These are phyloP conservation scores for Poecilia wingei DNA, from an alignment of 2,797 vertebrate species.

Conservation along the genomic window DNA sequence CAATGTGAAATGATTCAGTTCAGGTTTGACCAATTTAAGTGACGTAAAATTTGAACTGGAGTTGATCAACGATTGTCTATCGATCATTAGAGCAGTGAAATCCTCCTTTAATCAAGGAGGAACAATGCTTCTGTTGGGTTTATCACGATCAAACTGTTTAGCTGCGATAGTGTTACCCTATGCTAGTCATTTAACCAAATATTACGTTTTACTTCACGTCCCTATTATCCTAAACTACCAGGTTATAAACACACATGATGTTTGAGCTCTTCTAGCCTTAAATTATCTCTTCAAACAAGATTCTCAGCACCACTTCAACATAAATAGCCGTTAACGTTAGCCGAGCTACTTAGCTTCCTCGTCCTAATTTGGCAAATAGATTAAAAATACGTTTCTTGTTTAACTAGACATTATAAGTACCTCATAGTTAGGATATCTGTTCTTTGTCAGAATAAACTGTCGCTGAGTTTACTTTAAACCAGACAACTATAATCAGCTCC, in stretches of 20 bases:
- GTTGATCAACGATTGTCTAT: not conserved
- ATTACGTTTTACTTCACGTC: constrained; percentile 12
- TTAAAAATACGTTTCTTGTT: constrained; percentile 5
- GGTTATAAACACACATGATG: not conserved
- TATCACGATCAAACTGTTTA: constrained; percentile 30
- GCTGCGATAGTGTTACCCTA: constrained; percentile 15
- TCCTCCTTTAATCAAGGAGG: not conserved
- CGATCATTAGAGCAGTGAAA: too few relatives aligned
- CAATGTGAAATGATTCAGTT: not conserved
- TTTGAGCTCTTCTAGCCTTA: not conserved
- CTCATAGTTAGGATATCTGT: accelerated
- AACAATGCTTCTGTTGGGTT: constrained; percentile 21
- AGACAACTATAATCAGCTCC: not conserved
- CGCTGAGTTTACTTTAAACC: accelerated
- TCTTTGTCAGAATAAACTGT: not conserved
- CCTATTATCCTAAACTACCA: not conserved
- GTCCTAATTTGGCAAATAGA: constrained; percentile 12
- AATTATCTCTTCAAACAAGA: accelerated
- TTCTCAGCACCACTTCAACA: not conserved
- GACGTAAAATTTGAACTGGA: not conserved
- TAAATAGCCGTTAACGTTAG: constrained; percentile 7
- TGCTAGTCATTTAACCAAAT: constrained; percentile 5
- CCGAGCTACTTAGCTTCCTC: constrained; percentile 40
- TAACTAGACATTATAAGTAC: not conserved
- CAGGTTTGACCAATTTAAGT: not conserved